Base-by-base conservation (phyloP, 2,888 invertebrate species). In the Latrodectus hesperus region DNA sequence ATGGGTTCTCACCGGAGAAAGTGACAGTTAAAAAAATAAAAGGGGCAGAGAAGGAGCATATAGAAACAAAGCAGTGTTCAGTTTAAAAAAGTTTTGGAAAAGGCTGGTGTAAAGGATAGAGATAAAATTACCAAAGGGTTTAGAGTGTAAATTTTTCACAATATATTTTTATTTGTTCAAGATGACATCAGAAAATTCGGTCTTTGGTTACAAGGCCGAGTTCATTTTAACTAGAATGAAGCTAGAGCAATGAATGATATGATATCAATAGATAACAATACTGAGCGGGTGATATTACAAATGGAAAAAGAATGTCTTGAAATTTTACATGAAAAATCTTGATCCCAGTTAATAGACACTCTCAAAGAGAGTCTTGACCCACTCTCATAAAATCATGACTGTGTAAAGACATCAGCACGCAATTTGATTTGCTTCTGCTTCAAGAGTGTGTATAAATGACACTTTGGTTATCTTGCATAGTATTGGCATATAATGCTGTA, bases 241-340 rank as follows among this genome's bases (percentile, higher is more conserved):
- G 49, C 74, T 84, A 71, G 51, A 70, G 12, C 60, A 81, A 78
- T 87, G 88, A 87, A 67, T 88, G 88, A 88, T 88, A 88, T 88
- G 88, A 88, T 22, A 22, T 79, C 83, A 78, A 82, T 78, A 76
- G 81, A 77, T 82, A 88, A 78, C 78, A 88, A 88, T 88, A 88
- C 88, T 88, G 83, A 80, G 84, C 71, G 72, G 38, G 88, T 80
- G 80, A 83, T 68, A 67, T n/a, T 81, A 76, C 73, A 82, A 17
- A 72, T 79, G 83, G 68, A 80, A 87, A 80, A 55, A 84, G 76
- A 70, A 68, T 75, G 83, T 64, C 81, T 68, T 51, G 73, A 70
- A 51, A 70, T 83, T 80, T 71, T 81, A 88, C 84, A 88, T 74
- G 60, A 60, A 80, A 81, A 88, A 84, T 74, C 84, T 88, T 88